A percentile compares a stretch with the other conserved stretches of the same genome.
These are phyloP conservation scores for Charadrius vociferus DNA, from an alignment of 2,113 vertebrate species.

Conservation along the genomic window DNA sequence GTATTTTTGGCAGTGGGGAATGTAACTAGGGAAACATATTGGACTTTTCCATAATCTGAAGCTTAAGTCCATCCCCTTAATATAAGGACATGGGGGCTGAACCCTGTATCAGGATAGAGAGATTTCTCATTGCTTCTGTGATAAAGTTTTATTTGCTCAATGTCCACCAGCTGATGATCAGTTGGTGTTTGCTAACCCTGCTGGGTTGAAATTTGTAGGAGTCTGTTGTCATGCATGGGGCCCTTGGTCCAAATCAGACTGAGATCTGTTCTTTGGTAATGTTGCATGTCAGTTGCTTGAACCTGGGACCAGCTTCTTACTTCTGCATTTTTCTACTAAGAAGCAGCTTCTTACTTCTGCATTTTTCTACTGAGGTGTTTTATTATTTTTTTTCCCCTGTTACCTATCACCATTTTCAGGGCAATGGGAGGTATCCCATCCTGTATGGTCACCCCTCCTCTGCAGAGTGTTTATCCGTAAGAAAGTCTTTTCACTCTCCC, in stretches of 20 bases:
- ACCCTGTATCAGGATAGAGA: background rate
- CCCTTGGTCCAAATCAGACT: background rate
- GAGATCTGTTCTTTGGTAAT: background rate
- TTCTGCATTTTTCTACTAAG: background rate
- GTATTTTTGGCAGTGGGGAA: background rate
- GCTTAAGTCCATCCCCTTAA: background rate
- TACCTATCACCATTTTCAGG: background rate
- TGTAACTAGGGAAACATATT: background rate
- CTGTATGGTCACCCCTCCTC: rapidly evolving
- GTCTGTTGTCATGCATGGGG: background rate
- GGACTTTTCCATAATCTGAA: background rate
- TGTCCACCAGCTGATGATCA: background rate
- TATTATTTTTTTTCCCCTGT: background rate
- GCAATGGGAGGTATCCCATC: background rate
- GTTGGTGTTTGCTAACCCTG: background rate
- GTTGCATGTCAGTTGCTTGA: background rate
- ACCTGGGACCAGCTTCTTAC: background rate
- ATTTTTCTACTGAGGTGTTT: background rate
- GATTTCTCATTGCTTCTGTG: background rate
- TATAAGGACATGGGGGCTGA: background rate
- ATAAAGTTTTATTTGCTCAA: background rate
- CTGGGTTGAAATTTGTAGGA: background rate
- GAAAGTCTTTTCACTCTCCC: background rate
- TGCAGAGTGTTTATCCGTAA: background rate
- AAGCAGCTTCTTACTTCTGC: background rate